Percentiles rank a stretch among this genome's conserved stretches.
phyloP scores from a whole-genome alignment of 2,888 invertebrate species.

The Idaea aversata region DNA sequence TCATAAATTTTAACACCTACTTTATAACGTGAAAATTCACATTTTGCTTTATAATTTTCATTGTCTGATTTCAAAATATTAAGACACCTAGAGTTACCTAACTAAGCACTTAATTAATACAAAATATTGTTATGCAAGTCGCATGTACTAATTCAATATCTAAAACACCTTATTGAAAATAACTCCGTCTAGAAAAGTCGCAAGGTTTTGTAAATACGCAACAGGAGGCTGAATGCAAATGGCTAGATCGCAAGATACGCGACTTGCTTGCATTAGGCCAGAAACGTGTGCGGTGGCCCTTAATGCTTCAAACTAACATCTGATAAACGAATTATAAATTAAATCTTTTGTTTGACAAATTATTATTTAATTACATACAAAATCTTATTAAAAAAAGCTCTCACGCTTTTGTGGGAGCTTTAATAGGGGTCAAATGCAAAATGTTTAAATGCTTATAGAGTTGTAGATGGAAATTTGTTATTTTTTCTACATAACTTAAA shows the following conservation, averaged over 20 bases:
- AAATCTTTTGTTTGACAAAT: slow-evolving; percentile 13
- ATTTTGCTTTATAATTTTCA: not conserved
- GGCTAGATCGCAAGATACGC: slow-evolving; percentile 58
- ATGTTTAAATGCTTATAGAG: too few species aligned
- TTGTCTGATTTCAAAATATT: not conserved
- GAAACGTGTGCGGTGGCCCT: slow-evolving; percentile 64
- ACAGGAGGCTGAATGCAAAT: slow-evolving; percentile 62
- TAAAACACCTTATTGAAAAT: not conserved
- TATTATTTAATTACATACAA: too few species aligned
- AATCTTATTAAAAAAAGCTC: too few species aligned
- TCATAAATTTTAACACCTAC: slow-evolving; percentile 4
- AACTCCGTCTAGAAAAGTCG: not conserved
- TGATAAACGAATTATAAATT: slow-evolving; percentile 49
- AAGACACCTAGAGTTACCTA: too few species aligned
- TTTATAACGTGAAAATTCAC: not conserved
- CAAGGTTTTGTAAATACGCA: slow-evolving; percentile 36
- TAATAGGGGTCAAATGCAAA: too few species aligned
- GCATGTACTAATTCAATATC: too few species aligned
- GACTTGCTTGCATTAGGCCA: slow-evolving; percentile 49
- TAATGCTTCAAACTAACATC: slow-evolving; percentile 45
- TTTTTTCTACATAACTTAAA: too few species aligned
- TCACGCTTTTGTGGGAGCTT: too few species aligned
- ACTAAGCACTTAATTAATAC: too few species aligned
- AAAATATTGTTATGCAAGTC: too few species aligned
- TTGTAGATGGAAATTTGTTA: too few species aligned